phyloP scores from a whole-genome alignment of 2,797 vertebrate genomes.

The Labroides dimidiatus region DNA sequence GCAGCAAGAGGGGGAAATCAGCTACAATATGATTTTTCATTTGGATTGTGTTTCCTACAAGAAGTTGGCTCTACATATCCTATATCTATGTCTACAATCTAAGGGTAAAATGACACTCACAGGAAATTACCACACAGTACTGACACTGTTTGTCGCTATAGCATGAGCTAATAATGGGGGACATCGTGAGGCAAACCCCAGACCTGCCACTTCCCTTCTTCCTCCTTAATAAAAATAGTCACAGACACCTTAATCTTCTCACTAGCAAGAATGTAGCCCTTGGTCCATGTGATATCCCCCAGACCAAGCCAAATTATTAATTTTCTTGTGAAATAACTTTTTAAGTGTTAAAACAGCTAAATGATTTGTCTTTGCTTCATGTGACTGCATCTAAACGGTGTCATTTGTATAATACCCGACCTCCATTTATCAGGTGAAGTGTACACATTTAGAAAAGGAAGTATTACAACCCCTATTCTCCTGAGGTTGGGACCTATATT shows the following conservation, averaged over 20 bases:
- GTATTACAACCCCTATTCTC: too few relatives aligned
- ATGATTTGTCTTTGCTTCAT: too few relatives aligned
- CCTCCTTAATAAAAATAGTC: conserved; percentile 22
- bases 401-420: too few relatives aligned
- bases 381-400: too few relatives aligned
- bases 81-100: conserved; percentile 44
- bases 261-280: background rate
- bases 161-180: conserved; percentile 43
- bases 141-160: conserved; percentile 46
- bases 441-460: too few relatives aligned
- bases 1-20: conserved; percentile 39
- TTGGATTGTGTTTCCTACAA: conserved; percentile 35
- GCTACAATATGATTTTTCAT: conserved; percentile 35
- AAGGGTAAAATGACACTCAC: conserved; percentile 36
- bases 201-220: conserved; percentile 34
- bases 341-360: background rate
- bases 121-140: conserved; percentile 49
- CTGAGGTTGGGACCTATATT: too few relatives aligned
- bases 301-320: background rate
- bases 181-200: conserved; percentile 36
- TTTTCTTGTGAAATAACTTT: background rate
- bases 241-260: conserved; percentile 1
- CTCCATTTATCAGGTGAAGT: too few relatives aligned
- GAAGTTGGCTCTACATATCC: conserved; percentile 41
- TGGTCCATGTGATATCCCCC: background rate